Evolutionary conservation across 2,888 invertebrate genomes (phyloP).

Genomic region (Caenorhabditis macrosperma): DNA sequence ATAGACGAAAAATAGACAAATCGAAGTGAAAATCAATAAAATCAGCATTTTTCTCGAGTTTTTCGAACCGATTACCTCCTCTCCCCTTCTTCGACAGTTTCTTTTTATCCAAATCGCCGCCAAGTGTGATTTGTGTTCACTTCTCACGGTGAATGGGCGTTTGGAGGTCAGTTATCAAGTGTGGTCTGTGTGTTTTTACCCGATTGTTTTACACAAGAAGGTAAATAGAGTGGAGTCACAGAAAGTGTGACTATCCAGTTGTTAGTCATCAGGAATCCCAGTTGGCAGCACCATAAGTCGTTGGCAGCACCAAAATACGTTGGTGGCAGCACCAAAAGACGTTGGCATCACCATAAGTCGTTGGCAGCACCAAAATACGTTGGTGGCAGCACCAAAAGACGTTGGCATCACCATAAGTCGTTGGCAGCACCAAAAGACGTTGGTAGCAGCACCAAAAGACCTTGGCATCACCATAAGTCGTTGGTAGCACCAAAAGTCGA

Average conservation of each 20-base stretch:
- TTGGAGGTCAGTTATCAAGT: constrained; percentile 6
- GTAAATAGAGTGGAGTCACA: constrained; percentile 1
- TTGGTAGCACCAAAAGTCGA: no score
- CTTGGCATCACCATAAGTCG: no score
- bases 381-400: no score
- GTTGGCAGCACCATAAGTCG: not conserved
- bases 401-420: no score
- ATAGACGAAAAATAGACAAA: constrained; percentile 35
- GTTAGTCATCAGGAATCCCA: not conserved
- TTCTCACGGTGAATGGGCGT: not conserved
- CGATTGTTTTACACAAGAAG: not conserved
- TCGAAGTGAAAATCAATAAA: constrained; percentile 7
- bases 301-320: no score
- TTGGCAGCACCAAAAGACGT: no score
- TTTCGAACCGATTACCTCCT: not conserved
- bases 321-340: no score
- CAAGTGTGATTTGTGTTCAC: not conserved
- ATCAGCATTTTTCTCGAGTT: constrained; percentile 4
- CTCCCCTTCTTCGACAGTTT: not conserved
- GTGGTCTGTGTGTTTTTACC: constrained; percentile 16
- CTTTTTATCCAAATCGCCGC: not conserved
- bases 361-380: no score
- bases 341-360: no score
- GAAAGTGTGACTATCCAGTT: constrained; percentile 15
- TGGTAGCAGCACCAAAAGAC: no score